Base-by-base conservation (phyloP, 2,797 vertebrate species). In the Sternarchorhynchus goeldii region DNA sequence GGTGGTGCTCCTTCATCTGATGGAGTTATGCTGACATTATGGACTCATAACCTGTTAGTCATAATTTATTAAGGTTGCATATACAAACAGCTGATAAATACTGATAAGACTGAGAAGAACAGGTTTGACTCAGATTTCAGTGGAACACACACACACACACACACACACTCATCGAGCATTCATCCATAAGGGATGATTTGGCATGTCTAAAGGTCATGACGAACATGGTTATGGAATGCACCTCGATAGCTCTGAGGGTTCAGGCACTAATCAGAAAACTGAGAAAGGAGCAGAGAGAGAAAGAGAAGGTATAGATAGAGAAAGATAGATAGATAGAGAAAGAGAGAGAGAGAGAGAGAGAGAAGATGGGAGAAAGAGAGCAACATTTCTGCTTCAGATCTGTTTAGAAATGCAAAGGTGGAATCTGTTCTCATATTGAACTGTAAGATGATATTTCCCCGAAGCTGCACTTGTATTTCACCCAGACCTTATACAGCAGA, bases 1-100 rank as follows among this genome's bases (percentile, higher is more conserved):
- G 6, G 32, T 75, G 66, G 73, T 66, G 10, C n/a, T 36, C 73
- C 64, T 79, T 31, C 14, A 36, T 85, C 76, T 81, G 74, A 73
- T 75, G 71, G 69, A 50, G 29, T 45, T 77, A 50, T 7, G 14
- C 25, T 18, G 53, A 58, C 64, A 76, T 75, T 25, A 69, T n/a
- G 31, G 56, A 62, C 55, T 34, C 32, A 20, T 60, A 12, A 68
- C 72, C 76, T 14, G 16, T 76, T 66, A 69, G 59, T 50, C 45
- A 12, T 64, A 8, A 67, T 69, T 79, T 14, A 12, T 76, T 69
- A 69, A 63, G 31, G 36, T 76, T 39, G 25, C 32, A 31, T 21
- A 34, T 59, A 55, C 63, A 55, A 20, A 32, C 4, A 17, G 21
- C 41, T 60, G 58, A 77, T 81, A 68, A 50, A 73, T 77, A 75